Evolutionary conservation across 2,888 invertebrate genomes (phyloP).

Genomic region (Melinopterus prodromus): DNA sequence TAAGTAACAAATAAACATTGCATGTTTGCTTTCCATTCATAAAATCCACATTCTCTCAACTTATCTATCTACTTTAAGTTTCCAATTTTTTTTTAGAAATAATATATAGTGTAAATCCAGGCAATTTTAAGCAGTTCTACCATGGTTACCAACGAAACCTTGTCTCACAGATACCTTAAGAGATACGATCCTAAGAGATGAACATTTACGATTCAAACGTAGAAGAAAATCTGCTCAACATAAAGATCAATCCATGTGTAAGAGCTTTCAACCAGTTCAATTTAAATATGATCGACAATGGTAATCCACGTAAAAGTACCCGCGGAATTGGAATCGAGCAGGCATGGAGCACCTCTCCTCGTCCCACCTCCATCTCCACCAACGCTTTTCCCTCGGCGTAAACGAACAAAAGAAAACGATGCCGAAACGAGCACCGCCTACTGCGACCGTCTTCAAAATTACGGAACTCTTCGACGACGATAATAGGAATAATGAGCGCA

Average conservation of each 20-base stretch:
- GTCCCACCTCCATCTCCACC: neutral
- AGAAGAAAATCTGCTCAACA: no score
- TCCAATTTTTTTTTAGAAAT: no score
- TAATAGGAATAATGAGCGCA: neutral
- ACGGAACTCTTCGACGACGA: neutral
- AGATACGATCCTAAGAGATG: no score
- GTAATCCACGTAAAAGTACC: neutral
- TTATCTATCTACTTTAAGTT: no score
- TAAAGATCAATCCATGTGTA: neutral
- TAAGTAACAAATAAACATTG: no score
- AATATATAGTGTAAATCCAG: no score
- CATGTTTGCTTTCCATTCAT: no score
- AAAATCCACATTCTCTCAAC: no score
- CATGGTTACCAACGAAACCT: no score
- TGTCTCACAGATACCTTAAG: no score
- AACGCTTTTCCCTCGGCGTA: neutral
- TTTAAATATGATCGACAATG: neutral
- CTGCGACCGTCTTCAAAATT: neutral
- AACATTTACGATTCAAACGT: no score
- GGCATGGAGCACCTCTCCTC: neutral
- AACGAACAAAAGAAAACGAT: neutral
- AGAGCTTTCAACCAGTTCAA: neutral
- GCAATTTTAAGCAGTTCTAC: no score
- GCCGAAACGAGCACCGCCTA: neutral
- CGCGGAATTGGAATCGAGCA: neutral